A percentile compares a stretch with the other conserved stretches of the same genome.
Conservation (phyloP, 37 sponge, comb jelly and placozoan species). For the Halisarca cf. caerulea region DNA sequence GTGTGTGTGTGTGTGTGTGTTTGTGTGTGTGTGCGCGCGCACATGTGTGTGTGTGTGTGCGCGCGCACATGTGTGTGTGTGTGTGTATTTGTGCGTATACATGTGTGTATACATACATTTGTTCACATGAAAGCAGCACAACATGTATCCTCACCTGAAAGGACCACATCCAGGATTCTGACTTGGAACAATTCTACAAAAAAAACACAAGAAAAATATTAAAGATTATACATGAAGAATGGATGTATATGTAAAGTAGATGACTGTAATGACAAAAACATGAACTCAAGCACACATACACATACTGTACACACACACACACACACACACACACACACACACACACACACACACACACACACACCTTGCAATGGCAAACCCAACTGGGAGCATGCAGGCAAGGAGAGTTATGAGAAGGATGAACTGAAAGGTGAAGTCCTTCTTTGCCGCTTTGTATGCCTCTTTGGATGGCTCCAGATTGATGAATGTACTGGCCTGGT, state of each 20-base stretch:
- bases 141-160: conserved; percentile 45
- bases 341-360: conserved; percentile 23
- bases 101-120: neutral
- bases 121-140: no score
- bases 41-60: no score
- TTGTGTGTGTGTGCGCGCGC: no score
- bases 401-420: conserved; percentile 66
- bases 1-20: no score
- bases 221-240: neutral
- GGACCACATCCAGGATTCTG: conserved; percentile 68
- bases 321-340: conserved; percentile 37
- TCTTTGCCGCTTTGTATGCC: conserved; percentile 63
- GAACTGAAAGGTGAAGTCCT: conserved; percentile 75
- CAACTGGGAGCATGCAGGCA: conserved; percentile 62
- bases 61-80: no score
- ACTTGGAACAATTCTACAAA: conserved; percentile 48
- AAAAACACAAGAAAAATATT: neutral
- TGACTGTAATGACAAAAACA: neutral
- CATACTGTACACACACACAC: conserved; percentile 30
- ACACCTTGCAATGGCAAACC: conserved; percentile 60
- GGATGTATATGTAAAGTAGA: neutral
- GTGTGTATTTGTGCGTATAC: no score
- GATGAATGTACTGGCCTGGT: conserved; percentile 68
- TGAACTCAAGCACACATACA: conserved; percentile 2
- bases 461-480: conserved; percentile 69